Percentiles rank a stretch among this genome's conserved stretches.
phyloP scores from a whole-genome alignment of 2,888 invertebrate genomes.

The Microctonus hyperodae region DNA sequence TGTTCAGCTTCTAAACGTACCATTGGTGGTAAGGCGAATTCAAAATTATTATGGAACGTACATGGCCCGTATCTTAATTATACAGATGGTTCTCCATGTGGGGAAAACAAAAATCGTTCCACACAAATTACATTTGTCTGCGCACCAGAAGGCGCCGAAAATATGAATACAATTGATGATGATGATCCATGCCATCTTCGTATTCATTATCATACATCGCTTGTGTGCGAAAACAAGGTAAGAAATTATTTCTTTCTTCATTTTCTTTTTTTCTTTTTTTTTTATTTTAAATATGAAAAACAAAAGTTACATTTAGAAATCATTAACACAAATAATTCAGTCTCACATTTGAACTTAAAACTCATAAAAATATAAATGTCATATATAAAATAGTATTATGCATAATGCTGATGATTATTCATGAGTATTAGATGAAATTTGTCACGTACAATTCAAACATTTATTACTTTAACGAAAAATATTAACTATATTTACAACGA shows the following conservation, averaged over 20 bases:
- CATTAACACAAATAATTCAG: conserved; percentile 24
- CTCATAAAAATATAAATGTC: conserved; percentile 21
- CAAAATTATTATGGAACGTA: conserved; percentile 52
- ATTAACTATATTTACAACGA: not conserved
- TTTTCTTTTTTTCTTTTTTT: conserved; percentile 19
- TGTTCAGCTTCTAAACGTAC: conserved; percentile 42
- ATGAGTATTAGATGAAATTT: conserved; percentile 25
- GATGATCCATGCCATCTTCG: conserved; percentile 46
- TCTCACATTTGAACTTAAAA: conserved; percentile 20
- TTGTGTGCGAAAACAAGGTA: conserved; percentile 50
- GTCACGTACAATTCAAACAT: not conserved
- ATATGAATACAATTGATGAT: conserved; percentile 44
- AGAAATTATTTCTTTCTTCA: conserved; percentile 6
- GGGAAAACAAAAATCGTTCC: conserved; percentile 40
- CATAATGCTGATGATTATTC: not conserved
- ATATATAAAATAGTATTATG: conserved; percentile 9
- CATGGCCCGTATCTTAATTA: conserved; percentile 57
- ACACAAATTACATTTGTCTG: conserved; percentile 54
- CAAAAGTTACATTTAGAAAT: conserved; percentile 11
- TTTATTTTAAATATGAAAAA: conserved; percentile 17
- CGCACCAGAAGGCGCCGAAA: conserved; percentile 41
- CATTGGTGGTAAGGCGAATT: conserved; percentile 51
- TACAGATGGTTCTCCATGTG: conserved; percentile 52
- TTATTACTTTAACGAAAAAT: not conserved
- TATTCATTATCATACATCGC: conserved; percentile 51